A percentile compares a stretch with the other conserved stretches of the same genome.
Evolutionary conservation across 1,140 invertebrate genomes (phyloP).

Genomic region (Papilio aristodemus): DNA sequence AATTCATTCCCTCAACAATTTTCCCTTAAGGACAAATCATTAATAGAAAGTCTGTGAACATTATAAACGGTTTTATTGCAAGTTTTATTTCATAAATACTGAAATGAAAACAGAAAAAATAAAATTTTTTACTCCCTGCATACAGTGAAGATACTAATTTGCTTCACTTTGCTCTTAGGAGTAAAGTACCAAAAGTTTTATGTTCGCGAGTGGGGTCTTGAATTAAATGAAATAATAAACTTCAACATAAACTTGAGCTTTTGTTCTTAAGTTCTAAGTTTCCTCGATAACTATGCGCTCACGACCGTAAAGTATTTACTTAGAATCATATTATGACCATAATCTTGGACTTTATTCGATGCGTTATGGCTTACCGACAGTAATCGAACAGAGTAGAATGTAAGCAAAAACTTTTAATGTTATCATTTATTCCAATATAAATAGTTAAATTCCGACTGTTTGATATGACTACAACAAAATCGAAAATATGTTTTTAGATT

Average conservation of each 20-base stretch:
- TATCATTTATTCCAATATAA: no score
- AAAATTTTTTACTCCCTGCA: neutral
- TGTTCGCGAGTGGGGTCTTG: neutral
- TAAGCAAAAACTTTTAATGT: neutral
- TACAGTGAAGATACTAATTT: conserved; percentile 4
- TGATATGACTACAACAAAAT: no score
- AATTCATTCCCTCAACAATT: no score
- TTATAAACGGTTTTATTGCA: neutral
- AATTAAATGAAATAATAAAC: neutral
- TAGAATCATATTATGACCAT: neutral
- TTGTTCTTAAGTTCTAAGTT: neutral
- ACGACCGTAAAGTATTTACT: neutral
- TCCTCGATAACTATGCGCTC: neutral
- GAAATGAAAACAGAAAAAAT: neutral
- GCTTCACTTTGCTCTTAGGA: conserved; percentile 10
- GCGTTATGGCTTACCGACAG: neutral
- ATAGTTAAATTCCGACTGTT: no score
- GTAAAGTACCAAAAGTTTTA: conserved; percentile 9
- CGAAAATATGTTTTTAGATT: no score
- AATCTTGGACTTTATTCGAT: conserved; percentile 1
- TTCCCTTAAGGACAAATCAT: no score
- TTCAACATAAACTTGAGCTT: neutral
- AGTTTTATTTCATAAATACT: neutral
- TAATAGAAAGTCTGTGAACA: no score
- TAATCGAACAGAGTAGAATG: no score